A percentile compares a stretch with the other conserved stretches of the same genome.
These are phyloP conservation scores for Sebastes goodei DNA, from an alignment of 2,797 vertebrate species.

Conservation along the genomic window DNA sequence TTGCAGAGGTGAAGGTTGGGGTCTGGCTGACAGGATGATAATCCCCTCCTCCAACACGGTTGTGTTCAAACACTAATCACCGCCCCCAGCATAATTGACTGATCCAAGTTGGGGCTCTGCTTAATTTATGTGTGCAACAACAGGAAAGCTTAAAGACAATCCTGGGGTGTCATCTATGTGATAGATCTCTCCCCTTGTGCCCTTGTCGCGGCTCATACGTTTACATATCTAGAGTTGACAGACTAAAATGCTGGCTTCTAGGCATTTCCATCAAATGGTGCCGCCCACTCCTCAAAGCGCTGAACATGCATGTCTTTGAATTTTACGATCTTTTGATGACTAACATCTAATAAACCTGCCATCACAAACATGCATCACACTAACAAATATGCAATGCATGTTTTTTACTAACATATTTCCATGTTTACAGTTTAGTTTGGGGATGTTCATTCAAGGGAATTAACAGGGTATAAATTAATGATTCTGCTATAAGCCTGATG, in stretches of 20 bases:
- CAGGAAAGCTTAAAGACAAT: constrained; percentile 82
- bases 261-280: constrained; percentile 41
- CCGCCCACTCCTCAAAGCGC: constrained; percentile 10
- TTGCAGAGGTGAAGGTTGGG: constrained; percentile 77
- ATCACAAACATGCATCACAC: constrained; percentile 1
- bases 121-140: constrained; percentile 82
- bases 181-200: constrained; percentile 66
- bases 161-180: constrained; percentile 71
- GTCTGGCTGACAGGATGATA: constrained; percentile 76
- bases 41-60: constrained; percentile 77
- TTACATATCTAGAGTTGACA: constrained; percentile 67
- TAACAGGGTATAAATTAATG: background rate
- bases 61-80: constrained; percentile 83
- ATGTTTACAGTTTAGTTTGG: background rate
- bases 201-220: constrained; percentile 64
- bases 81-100: constrained; percentile 74
- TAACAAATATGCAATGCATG: background rate
- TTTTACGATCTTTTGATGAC: background rate
- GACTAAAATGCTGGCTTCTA: constrained; percentile 47
- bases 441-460: background rate
- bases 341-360: background rate
- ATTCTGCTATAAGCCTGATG: background rate
- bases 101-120: constrained; percentile 68
- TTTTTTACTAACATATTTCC: background rate
- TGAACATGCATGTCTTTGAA: constrained; percentile 10